A percentile compares a stretch with the other conserved stretches of the same genome.
Conservation (phyloP, 2,797 vertebrate genomes). For the Chiloscyllium punctatum region DNA sequence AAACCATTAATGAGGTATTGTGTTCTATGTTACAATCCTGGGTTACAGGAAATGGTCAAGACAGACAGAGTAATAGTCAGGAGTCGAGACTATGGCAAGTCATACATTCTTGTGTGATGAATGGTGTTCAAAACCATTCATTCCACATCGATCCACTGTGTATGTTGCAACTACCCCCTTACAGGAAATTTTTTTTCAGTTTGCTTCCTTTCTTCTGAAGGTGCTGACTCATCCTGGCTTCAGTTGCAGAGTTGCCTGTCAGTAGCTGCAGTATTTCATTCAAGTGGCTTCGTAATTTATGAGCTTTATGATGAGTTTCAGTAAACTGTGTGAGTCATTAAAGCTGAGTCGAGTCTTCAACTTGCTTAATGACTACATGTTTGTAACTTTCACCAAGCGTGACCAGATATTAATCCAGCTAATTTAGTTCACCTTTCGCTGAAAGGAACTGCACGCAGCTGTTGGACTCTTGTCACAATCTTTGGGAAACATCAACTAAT, state of each 20-base stretch:
- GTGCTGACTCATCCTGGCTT: constrained; percentile 18
- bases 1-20: neutral
- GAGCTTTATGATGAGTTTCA: neutral
- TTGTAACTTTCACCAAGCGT: neutral
- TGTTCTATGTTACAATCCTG: neutral
- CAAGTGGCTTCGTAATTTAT: neutral
- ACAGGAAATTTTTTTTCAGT: constrained; percentile 3
- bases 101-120: neutral
- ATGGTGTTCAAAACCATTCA: neutral
- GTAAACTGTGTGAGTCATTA: neutral
- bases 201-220: neutral
- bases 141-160: neutral
- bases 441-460: neutral
- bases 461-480: neutral
- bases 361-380: neutral
- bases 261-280: neutral
- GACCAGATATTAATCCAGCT: neutral
- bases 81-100: neutral
- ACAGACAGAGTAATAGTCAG: neutral
- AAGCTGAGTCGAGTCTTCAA: neutral
- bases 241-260: constrained; percentile 4
- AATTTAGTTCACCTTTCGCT: neutral
- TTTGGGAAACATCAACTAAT: neutral
- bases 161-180: neutral
- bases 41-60: neutral